Base-by-base conservation (phyloP, 2,113 vertebrate genomes). In the Strix uralensis region DNA sequence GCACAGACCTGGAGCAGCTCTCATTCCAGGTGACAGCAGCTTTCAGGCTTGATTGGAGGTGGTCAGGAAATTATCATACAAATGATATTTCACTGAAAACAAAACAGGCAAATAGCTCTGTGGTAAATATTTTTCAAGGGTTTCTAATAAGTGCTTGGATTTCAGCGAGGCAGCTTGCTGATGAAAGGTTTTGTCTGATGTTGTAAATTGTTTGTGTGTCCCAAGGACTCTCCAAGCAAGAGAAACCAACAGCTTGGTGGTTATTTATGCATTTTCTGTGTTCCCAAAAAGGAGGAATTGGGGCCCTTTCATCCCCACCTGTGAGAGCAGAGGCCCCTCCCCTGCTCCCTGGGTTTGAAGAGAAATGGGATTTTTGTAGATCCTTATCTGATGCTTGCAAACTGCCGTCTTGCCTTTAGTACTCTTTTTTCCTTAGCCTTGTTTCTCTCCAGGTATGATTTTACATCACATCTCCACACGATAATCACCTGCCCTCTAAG, bases 91-190 rank as follows among this genome's bases (percentile, higher is more conserved):
- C 22, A 1, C 42, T 46, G 69, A 29, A 13, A 36, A 5, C 57
- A n/a, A 14, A 6, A 4, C 82, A 34, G 61, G 25, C 29, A 30
- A 1, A 3, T 0, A 36, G 23, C 66, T 71, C 40, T 0, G 11
- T 1, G 77, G 3, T 58, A 19, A 78, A 51, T 30, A 22, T 23
- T 70, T 36, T 7, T 40, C 44, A 44, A 62, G 72, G 65, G 38
- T 0, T 52, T 66, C 63, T 4, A 27, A 3, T 6, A 2, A 36
- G 3, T 7, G 27, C n/a, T n/a, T 30, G 70, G 67, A 3, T 61
- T 36, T 69, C 1, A 2, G 40, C 3, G 32, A 14, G 69, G 46
- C 63, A 38, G 69, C 34, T 58, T 47, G 70, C 34, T 46, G 57
- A 27, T 15, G n/a, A 36, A 8, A 29, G 47, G 47, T 1, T 40